Conservation (phyloP, 1,140 invertebrate species). For the Armadillidium nasatum region DNA sequence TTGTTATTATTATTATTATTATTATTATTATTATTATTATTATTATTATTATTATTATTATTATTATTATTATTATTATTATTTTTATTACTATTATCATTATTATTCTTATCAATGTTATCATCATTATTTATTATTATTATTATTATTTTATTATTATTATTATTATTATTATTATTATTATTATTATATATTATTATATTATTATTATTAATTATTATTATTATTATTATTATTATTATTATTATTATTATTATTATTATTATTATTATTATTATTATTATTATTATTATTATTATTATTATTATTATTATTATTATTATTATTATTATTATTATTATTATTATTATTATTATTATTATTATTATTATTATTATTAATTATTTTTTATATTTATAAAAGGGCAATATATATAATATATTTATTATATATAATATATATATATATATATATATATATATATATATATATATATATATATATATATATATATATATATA, state of each 20-base stretch:
- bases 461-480: too few species aligned
- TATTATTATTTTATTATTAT: constrained; percentile 15
- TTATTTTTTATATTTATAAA: too few species aligned
- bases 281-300: constrained; percentile 15
- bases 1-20: constrained; percentile 12
- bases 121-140: constrained; percentile 8
- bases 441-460: too few species aligned
- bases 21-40: constrained; percentile 15
- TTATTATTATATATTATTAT: constrained; percentile 15
- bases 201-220: constrained; percentile 4
- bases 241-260: constrained; percentile 15
- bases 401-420: too few species aligned
- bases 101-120: neutral
- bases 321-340: neutral
- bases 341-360: too few species aligned
- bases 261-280: constrained; percentile 12
- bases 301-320: constrained; percentile 13
- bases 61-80: constrained; percentile 13
- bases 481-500: too few species aligned
- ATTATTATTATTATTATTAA: too few species aligned
- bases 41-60: constrained; percentile 12
- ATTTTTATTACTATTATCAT: neutral
- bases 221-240: constrained; percentile 15
- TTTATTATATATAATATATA: too few species aligned
- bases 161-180: constrained; percentile 12